phyloP scores from a whole-genome alignment of 2,113 vertebrate species.

The Zosterops japonicus region DNA sequence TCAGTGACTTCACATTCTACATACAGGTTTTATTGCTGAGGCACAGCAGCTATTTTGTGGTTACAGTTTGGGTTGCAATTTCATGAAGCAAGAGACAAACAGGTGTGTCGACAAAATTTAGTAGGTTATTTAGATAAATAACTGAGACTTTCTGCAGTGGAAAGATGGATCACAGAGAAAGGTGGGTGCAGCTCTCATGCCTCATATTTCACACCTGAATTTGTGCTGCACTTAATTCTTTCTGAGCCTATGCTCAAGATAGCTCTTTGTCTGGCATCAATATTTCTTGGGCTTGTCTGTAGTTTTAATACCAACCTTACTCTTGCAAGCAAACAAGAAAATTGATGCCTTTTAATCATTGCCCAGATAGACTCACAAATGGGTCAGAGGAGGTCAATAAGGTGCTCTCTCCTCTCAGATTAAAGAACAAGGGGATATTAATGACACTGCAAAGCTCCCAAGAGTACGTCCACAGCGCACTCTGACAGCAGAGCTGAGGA shows the following conservation, averaged over 20 bases:
- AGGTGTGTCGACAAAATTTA: neutral
- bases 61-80: neutral
- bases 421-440: neutral
- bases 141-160: neutral
- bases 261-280: neutral
- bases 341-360: neutral
- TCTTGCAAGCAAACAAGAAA: constrained; percentile 4
- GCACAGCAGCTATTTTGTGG: neutral
- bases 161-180: neutral
- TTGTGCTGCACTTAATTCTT: neutral
- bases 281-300: neutral
- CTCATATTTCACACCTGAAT: neutral
- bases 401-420: neutral
- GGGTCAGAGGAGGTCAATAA: neutral
- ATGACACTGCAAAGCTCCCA: neutral
- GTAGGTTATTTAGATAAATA: neutral
- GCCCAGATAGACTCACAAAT: neutral
- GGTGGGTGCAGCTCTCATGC: neutral
- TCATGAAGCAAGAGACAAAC: neutral
- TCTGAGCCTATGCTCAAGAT: neutral
- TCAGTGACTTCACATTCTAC: neutral
- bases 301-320: neutral
- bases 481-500: neutral
- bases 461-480: neutral
- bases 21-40: neutral